Base-by-base conservation (phyloP, 92 coral and sea anemone genomes). In the Muricea muricata region DNA sequence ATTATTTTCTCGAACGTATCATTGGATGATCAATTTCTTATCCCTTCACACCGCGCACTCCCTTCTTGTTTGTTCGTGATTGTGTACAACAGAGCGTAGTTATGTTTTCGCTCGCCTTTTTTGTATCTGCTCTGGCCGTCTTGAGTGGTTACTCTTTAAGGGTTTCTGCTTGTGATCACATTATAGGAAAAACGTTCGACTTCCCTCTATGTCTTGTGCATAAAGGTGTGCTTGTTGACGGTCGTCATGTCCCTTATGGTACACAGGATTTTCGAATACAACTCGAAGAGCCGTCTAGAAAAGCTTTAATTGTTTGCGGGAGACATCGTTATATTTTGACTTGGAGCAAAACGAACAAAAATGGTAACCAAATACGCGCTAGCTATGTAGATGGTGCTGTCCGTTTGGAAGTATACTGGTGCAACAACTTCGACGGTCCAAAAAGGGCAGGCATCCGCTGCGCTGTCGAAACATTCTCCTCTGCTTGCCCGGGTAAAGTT, bases 191-290 rank as follows among this genome's bases (percentile, higher is more conserved):
- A 48, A 48, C 13, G 56, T 48, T 48, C 56, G 18, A 15, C 18
- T 8, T 8, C 56, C 2, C 13, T 11, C 12, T 8, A 48, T 48
- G 56, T 8, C 18, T 48, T 2, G 56, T 2, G 1, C 18, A 48
- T 15, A 2, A 48, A 20, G 12, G 18, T 15, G 18, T 48, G 12
- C 10, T 2, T 8, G 18, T 48, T 20, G 56, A 8, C 2, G 18
- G 26, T 52, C 23, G 60, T 52, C 15, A 17, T 6, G 60, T 52
- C 54, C 24, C 80, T 33, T 86, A 65, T 65, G 85, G 66, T 54
- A 68, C 34, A 26, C 45, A 74, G 15, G 71, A 33, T 30, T 78
- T 78, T 70, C 89, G 89, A 86, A 86, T 86, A 78, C 73, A 77
- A 57, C 89, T 86, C 60, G 85, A 73, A 77, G 68, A 83, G 55